These are phyloP conservation scores for Chrysolina haemoptera DNA, from an alignment of 2,888 invertebrate species.

Conservation along the genomic window DNA sequence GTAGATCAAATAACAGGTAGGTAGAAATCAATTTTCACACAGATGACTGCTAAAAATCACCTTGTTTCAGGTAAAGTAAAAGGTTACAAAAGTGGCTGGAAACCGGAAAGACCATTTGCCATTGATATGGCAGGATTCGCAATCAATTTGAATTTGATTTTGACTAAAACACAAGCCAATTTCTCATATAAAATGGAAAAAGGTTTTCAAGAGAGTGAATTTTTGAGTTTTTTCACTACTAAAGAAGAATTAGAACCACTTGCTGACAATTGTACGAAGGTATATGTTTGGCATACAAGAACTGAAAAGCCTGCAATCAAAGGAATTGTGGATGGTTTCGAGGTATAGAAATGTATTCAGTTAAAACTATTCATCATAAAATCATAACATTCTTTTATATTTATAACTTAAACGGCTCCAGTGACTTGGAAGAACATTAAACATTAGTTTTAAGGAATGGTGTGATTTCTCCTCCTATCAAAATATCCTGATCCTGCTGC, in stretches of 20 bases:
- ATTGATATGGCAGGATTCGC: conserved; percentile 99
- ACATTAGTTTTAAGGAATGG: not conserved
- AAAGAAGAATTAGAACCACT: conserved; percentile 88
- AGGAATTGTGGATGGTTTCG: conserved; percentile 74
- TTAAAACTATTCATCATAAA: not conserved
- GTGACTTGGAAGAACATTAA: conserved; percentile 1
- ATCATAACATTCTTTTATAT: not conserved
- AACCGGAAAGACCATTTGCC: conserved; percentile 92
- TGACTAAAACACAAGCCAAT: conserved; percentile 79
- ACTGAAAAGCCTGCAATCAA: conserved; percentile 89
- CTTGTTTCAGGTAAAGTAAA: conserved; percentile 71
- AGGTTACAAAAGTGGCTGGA: conserved; percentile 86
- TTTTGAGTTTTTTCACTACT: conserved; percentile 81
- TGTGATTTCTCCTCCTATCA: not conserved
- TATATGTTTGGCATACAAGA: conserved; percentile 99
- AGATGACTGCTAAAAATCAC: conserved; percentile 8
- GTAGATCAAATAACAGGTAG: conserved; percentile 70
- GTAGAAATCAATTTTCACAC: not conserved
- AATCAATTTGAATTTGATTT: conserved; percentile 83
- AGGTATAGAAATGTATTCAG: conserved; percentile 57
- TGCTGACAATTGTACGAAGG: conserved; percentile 92
- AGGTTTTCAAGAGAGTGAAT: conserved; percentile 92
- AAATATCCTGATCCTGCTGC: too few relatives aligned
- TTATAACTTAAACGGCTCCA: not conserved
- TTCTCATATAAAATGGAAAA: conserved; percentile 90